A percentile compares a stretch with the other conserved stretches of the same genome.
Conservation (phyloP, 1,140 invertebrate species). For the Zaprionus taronus region DNA sequence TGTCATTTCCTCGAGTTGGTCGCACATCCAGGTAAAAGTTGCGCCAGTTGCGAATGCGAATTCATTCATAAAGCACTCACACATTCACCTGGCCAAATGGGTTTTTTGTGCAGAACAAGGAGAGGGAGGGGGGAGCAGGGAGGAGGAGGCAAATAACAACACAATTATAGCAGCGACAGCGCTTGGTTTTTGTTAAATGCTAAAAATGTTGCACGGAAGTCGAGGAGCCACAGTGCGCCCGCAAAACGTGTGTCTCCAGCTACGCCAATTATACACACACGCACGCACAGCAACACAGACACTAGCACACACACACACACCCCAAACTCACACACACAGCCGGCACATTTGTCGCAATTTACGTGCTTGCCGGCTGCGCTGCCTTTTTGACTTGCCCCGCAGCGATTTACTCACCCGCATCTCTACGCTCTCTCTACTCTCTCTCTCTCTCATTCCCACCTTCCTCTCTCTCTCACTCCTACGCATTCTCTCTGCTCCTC, state of each 20-base stretch:
- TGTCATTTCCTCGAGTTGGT: constrained; percentile 48
- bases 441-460: neutral
- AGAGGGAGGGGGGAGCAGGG: neutral
- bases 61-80: constrained; percentile 71
- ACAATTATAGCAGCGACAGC: constrained; percentile 63
- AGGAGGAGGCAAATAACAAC: constrained; percentile 62
- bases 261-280: constrained; percentile 67
- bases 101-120: constrained; percentile 45
- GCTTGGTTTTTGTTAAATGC: constrained; percentile 62
- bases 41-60: constrained; percentile 36
- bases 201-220: constrained; percentile 50
- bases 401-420: constrained; percentile 39
- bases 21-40: constrained; percentile 41
- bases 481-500: neutral
- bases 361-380: constrained; percentile 53
- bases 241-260: constrained; percentile 55
- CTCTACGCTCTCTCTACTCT: neutral
- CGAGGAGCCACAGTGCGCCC: constrained; percentile 23
- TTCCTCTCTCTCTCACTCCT: no score
- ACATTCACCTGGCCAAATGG: constrained; percentile 48
- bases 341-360: constrained; percentile 68
- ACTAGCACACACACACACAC: neutral
- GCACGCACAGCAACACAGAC: constrained; percentile 1
- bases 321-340: neutral
- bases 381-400: constrained; percentile 70